Base-by-base conservation (phyloP, 2,797 vertebrate species). In the Sebastes oblongus region DNA sequence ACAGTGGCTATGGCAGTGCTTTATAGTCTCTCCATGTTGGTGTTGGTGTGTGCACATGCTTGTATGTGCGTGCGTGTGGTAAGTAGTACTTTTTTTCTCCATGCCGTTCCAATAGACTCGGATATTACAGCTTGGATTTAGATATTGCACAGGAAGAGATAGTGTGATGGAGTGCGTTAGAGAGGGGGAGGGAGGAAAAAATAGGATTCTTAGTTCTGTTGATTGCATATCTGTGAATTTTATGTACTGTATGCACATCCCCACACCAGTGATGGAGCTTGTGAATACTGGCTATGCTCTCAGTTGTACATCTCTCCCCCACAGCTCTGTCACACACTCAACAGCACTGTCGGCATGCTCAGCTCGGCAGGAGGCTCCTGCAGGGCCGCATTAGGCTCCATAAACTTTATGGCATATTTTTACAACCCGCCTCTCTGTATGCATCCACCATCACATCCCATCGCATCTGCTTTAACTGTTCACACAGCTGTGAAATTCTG, bases 331-430 rank as follows among this genome's bases (percentile, higher is more conserved):
- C 92, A 92, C 91, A 93, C 92, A 86, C 91, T 92, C 90, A 83
- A 89, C 85, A 64, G 84, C 89, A 90, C 89, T 87, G 91, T 87
- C 78, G 89, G 88, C 94, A 87, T 81, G 90, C 91, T 94, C 84
- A 78, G 91, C 93, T 89, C 92, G 73, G 91, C 85, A 79, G 93
- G 93, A 91, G 90, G 78, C 86, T 92, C 92, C 94, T 94, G 91
- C 93, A 92, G 93, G 92, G 92, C 92, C 85, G 91, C 94, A 95
- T 95, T 94, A 94, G 93, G 95, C 93, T 88, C 94, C 91, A 94
- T 95, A 95, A 95, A 95, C 91, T 95, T 95, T 94, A 94, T 94
- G 83, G 94, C 93, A 93, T 94, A 94, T 94, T 95, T 95, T 94
- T 94, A 94, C 93, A 93, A 91, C 93, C 93, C 75, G 83, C 87